Conservation (phyloP, 2,797 vertebrate genomes). For the Crocodylus rhombifer region DNA sequence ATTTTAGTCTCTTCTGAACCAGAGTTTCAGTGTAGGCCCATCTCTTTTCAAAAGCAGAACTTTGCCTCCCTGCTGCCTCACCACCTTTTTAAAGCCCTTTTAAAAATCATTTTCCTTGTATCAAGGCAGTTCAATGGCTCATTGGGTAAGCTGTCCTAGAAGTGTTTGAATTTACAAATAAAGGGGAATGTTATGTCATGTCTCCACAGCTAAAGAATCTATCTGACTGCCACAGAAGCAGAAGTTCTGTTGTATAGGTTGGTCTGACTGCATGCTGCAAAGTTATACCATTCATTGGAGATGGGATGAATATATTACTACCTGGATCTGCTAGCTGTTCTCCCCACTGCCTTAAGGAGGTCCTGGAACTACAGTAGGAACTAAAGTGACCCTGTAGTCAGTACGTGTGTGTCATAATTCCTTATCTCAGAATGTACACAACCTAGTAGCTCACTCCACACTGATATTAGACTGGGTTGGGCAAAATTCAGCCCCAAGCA, state of each 20-base stretch:
- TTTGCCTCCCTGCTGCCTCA: neutral
- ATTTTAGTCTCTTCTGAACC: constrained; percentile 14
- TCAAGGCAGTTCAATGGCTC: neutral
- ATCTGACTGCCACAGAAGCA: accelerated
- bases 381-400: neutral
- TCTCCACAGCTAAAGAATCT: neutral
- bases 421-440: neutral
- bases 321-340: constrained; percentile 59
- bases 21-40: neutral
- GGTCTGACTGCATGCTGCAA: constrained; percentile 45
- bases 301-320: constrained; percentile 33
- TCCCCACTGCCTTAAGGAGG: constrained; percentile 59
- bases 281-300: constrained; percentile 35
- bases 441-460: neutral
- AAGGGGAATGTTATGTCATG: neutral
- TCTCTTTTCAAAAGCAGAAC: neutral
- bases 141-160: neutral
- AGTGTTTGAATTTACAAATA: neutral
- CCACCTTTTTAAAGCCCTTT: neutral
- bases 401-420: neutral
- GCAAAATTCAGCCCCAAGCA: too few species aligned
- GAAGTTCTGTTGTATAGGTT: constrained; percentile 6
- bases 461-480: too few species aligned
- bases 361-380: constrained; percentile 54
- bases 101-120: too few species aligned